Percentiles rank a stretch among this genome's conserved stretches.
phyloP scores from a whole-genome alignment of 2,797 vertebrate genomes.

The Myotis vivesi region DNA sequence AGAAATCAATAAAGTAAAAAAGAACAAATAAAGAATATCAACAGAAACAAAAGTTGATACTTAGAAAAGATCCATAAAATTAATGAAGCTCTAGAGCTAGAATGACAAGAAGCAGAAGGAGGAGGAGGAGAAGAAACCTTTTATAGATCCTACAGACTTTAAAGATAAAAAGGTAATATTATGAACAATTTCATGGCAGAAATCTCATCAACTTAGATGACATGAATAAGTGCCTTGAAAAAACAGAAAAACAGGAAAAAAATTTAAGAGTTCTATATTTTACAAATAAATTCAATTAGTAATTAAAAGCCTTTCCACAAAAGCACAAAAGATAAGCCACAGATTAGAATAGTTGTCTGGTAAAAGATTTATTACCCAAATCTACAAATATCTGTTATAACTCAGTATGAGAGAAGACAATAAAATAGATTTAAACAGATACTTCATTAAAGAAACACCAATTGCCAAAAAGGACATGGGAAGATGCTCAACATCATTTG shows the following conservation, averaged over 20 bases:
- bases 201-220: neutral
- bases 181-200: neutral
- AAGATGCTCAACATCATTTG: neutral
- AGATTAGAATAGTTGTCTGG: neutral
- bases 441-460: neutral
- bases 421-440: neutral
- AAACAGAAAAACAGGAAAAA: neutral
- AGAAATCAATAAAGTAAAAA: neutral
- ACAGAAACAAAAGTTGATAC: neutral
- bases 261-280: neutral
- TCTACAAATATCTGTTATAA: neutral
- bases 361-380: neutral
- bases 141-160: neutral
- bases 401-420: neutral
- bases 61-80: neutral
- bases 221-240: neutral
- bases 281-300: neutral
- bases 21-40: neutral
- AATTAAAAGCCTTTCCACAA: conserved; percentile 10
- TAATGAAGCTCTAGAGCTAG: neutral
- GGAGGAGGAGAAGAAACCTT: neutral
- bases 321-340: neutral
- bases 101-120: neutral
- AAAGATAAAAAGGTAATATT: neutral
- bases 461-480: neutral